Base-by-base conservation (phyloP, 37 sponge, comb jelly and placozoan species). In the Diacarnus erythraeanus region DNA sequence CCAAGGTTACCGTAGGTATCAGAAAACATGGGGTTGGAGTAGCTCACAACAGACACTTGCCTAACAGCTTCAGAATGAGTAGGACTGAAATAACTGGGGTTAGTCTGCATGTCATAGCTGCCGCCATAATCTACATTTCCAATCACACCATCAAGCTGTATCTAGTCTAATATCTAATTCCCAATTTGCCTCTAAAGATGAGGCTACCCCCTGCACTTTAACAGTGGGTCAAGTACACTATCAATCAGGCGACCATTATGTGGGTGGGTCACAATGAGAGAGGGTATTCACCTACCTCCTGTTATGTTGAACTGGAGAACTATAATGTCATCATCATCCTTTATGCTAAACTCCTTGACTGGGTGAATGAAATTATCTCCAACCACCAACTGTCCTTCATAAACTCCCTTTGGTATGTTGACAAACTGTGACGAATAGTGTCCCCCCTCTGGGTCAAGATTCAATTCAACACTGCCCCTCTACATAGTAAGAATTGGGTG, bases 341-440 rank as follows among this genome's bases (percentile, higher is more conserved):
- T 78, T 63, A 87, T 47, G 0, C 63, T 59, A 35, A 82, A 88
- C 40, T 77, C 33, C 79, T 78, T 82, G 33, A 88, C 84, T 1
- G 89, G 78, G 27, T 86, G 68, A 17, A 79, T 18, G 37, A 83
- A 82, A 59, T 75, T 88, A 43, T 64, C 72, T 23, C 79, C 89
- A 9, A 77, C 27, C 41, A 88, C 84, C 31, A 88, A 47, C 80
- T 88, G 89, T 1, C 89, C 89, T 33, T 88, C 89, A 40, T 74
- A 88, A 34, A 47, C 56, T 17, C 89, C 89, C 8, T 54, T 74
- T 12, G 79, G 47, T 21, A 83, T 69, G 47, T 57, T 22, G 44
- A 78, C 63, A 20, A 23, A 59, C 0, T 44, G n/a, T 0, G 83
- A 82, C n/a, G 78, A 59, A 60, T 79, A 88, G 72, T 77, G 77